Conservation (phyloP, 2,888 invertebrate genomes). For the Temnothorax unifasciatus region DNA sequence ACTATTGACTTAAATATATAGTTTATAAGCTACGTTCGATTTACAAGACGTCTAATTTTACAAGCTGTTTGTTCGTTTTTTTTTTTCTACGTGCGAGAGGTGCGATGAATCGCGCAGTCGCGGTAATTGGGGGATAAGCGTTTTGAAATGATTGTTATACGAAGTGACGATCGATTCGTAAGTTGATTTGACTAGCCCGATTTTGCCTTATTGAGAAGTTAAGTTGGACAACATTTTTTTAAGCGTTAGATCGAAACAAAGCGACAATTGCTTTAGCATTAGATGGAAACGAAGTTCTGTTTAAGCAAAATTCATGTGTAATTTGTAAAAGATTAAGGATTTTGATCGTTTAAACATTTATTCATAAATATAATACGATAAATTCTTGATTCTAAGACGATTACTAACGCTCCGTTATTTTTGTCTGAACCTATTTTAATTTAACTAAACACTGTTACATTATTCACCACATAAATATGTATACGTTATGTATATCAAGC, state of each 20-base stretch:
- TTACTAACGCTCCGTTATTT: neutral
- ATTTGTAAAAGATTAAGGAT: constrained; percentile 8
- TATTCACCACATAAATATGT: constrained; percentile 2
- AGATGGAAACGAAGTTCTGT: neutral
- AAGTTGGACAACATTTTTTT: neutral
- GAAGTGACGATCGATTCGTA: neutral
- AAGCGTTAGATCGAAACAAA: neutral
- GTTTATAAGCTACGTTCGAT: constrained; percentile 47
- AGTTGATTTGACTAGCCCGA: neutral
- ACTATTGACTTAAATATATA: constrained; percentile 59
- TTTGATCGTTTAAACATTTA: constrained; percentile 9
- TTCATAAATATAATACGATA: constrained; percentile 6
- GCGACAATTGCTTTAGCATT: neutral
- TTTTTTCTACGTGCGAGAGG: constrained; percentile 9
- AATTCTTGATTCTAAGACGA: neutral
- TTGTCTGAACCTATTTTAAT: neutral
- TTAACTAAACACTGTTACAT: neutral
- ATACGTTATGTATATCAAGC: neutral
- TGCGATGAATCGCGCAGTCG: neutral
- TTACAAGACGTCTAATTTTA: constrained; percentile 41
- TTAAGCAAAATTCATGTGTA: neutral
- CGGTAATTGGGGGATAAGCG: constrained; percentile 22
- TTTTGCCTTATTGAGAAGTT: constrained; percentile 9
- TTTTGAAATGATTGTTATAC: constrained; percentile 10
- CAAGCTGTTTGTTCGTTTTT: neutral